A percentile compares a stretch with the other conserved stretches of the same genome.
These are phyloP conservation scores for Clarias laeviceps DNA, from an alignment of 2,797 vertebrate genomes.

Conservation along the genomic window DNA sequence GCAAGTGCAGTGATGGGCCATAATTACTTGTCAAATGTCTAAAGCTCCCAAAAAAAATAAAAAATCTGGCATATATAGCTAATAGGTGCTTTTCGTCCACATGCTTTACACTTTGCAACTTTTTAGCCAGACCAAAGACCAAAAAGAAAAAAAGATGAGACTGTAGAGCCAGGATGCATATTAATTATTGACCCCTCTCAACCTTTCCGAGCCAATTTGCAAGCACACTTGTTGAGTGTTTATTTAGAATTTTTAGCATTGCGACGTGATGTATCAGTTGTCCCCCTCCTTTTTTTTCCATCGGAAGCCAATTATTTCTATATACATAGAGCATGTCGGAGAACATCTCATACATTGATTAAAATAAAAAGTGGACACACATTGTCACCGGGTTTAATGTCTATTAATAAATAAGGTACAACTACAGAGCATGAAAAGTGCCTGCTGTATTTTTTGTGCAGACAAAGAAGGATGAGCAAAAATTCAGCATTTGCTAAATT, in stretches of 20 bases:
- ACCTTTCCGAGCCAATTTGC: not conserved
- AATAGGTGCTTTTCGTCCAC: constrained; percentile 10
- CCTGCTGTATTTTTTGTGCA: not conserved
- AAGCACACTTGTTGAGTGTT: not conserved
- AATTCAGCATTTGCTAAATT: not conserved
- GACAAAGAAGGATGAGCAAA: not conserved
- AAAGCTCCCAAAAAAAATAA: constrained; percentile 27
- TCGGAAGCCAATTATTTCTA: constrained; percentile 3
- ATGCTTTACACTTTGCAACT: not conserved
- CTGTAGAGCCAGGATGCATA: not conserved
- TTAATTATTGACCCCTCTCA: constrained; percentile 10
- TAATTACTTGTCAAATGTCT: constrained; percentile 58
- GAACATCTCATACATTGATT: not conserved
- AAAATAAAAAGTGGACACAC: no score
- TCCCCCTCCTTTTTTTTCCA: not conserved
- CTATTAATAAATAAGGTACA: not conserved
- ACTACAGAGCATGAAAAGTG: not conserved
- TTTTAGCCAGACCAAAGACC: not conserved
- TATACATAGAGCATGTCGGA: not conserved
- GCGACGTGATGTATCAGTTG: not conserved
- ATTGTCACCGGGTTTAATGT: not conserved
- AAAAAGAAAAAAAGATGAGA: not conserved
- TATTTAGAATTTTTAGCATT: not conserved
- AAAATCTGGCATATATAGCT: not conserved
- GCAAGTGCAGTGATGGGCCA: constrained; percentile 47